These are phyloP conservation scores for Gryllus bimaculatus DNA, from an alignment of 1,140 invertebrate genomes.

Conservation along the genomic window DNA sequence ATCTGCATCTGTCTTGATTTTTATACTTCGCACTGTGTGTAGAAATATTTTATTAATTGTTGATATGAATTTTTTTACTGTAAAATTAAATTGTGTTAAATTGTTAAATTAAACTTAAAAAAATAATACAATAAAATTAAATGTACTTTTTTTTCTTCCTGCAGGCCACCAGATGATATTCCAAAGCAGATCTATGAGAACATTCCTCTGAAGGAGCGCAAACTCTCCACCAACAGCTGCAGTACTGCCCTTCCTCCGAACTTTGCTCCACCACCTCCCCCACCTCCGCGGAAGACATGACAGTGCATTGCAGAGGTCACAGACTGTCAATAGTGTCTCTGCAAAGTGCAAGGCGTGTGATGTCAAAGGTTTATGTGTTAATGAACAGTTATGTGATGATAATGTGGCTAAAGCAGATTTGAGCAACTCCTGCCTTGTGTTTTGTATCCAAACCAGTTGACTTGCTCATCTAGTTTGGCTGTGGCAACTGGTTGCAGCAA, in stretches of 20 bases:
- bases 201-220: slow-evolving; percentile 34
- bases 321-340: neutral
- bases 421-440: neutral
- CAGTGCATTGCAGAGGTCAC: neutral
- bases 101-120: too few relatives aligned
- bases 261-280: slow-evolving; percentile 30
- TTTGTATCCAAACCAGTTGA: neutral
- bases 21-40: too few relatives aligned
- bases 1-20: too few relatives aligned
- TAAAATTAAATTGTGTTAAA: too few relatives aligned
- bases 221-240: slow-evolving; percentile 25
- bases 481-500: neutral
- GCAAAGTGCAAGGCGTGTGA: neutral
- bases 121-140: neutral
- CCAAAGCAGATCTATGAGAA: slow-evolving; percentile 37
- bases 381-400: too few relatives aligned
- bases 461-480: neutral
- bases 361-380: too few relatives aligned
- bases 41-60: too few relatives aligned
- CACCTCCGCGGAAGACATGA: slow-evolving; percentile 28
- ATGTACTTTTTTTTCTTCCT: slow-evolving; percentile 21
- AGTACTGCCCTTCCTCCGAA: slow-evolving; percentile 30
- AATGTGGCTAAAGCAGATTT: neutral
- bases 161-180: slow-evolving; percentile 32
- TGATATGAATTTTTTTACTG: too few relatives aligned